Evolutionary conservation across 2,113 vertebrate genomes (phyloP), one percentile per base, ranked within the genome.

Genomic region (Myotis brandtii): DNA sequence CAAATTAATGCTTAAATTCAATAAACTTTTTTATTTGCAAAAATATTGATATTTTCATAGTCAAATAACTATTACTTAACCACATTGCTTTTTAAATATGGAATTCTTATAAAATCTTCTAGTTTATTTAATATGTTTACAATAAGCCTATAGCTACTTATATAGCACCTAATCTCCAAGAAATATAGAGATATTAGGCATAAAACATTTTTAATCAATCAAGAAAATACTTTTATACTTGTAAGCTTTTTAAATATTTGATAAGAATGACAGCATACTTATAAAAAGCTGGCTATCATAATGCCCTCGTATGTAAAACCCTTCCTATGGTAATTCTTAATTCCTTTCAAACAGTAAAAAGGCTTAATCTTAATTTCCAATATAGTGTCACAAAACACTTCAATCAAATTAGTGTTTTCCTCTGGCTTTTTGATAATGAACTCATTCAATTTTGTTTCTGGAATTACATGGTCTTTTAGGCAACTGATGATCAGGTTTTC

Each of bases 1-100:
- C 9, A 86, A 89, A 5, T 62, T 89, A 76, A 75, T n/a, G 27
- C 50, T 89, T 84, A 69, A 95, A 76, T 91, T 93, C n/a, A 83
- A 30, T 80, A 18, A 75, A 75, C 2, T 46, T 87, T 14, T 23
- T 73, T 34, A 85, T 69, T 85, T 91, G 48, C 43, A 79, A 77
- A 64, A 72, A 46, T 40, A 67, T 16, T 27, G 46, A 56, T 14
- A 56, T 76, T 86, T 82, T 40, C 43, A 76, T 77, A 67, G 9
- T 75, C 25, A 86, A 73, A 59, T 73, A 67, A 76, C 34, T 54
- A 13, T 54, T 27, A 54, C 46, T 46, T 80, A 32, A 50, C 27
- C 10, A 88, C 4, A 69, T 52, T 83, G 12, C 40, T 80, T 89
- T 56, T 11, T 92, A 75, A 80, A 76, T 92, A 6, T 69, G 73